Base-by-base conservation (phyloP, 2,888 invertebrate species). In the Microplitis deprimator region DNA sequence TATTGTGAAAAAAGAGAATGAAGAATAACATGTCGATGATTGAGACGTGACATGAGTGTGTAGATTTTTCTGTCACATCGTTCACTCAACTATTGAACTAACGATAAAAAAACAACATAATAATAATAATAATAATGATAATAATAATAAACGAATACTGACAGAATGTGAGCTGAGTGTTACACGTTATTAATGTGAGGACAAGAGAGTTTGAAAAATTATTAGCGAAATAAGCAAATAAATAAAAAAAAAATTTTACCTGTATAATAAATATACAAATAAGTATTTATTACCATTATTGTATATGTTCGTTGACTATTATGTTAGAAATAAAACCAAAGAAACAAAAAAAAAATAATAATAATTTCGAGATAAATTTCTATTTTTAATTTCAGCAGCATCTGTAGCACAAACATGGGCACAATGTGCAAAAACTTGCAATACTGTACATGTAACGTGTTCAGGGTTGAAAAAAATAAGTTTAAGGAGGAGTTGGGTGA, bases 221-320 rank as follows among this genome's bases (percentile, higher is more conserved):
- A 78, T 72, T 69, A 60, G 73, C 70, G 75, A 68, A 68, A 76
- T 73, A 29, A 29, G 29, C 2, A 75, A 61, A 73, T 64, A 73
- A 73, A 75, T 64, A 40, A 62, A 82, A 79, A 77, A 20, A 65
- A 77, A 79, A 70, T 79, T 69, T 68, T 72, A 81, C 78, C 79
- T 87, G 85, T 86, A 85, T 84, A 85, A 84, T 84, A n/a, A 13
- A 86, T 80, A 85, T 79, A 80, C 70, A 68, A 81, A 80, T 79
- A 80, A 79, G 79, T 80, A 81, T 80, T 82, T 80, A 79, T 86
- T 86, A 85, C 82, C 81, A 85, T 84, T 85, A 82, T 83, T 82
- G 85, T 83, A 72, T 68, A 85, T 86, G 86, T 86, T 87, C 83
- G 87, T 87, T 87, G 86, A 86, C 81, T 84, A 85, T 85, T 87